Base-by-base conservation (phyloP, 2,888 invertebrate genomes). In the Agriotes lineatus region DNA sequence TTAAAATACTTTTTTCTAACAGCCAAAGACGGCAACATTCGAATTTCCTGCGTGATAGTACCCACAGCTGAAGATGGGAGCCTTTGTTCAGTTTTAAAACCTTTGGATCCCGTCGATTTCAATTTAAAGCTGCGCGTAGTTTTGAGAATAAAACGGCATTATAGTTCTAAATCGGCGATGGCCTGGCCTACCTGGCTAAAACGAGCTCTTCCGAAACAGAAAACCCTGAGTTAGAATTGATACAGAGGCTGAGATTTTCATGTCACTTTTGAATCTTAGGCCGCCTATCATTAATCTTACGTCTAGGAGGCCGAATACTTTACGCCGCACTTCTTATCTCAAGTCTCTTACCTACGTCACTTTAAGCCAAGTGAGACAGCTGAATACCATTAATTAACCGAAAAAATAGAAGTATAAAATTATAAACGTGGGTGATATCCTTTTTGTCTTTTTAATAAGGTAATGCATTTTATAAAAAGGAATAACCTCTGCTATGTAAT, bases 201-300 rank as follows among this genome's bases (percentile, higher is more conserved):
- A 77, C 74, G 72, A 70, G 73, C 76, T 76, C 77, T 78, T 80
- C 78, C 80, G 79, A 77, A 80, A 82, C 82, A 82, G 71, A 71
- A 82, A 82, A 82, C 82, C 77, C 42, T 75, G 76, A 79, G 82
- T 81, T 80, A 80, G 80, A 81, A 78, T 79, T 79, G 79, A 79
- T 79, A 81, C 81, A 81, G 79, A 81, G 82, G 80, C 82, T 78
- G 82, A 84, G 84, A 85, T 84, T 85, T 85, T 83, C 84, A 79
- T 84, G 85, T 85, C 84, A 84, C 84, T 84, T 84, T 84, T 83
- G 83, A 84, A 84, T 83, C 83, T 82, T 82, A 80, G 82, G 79
- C 78, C 81, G 77, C 78, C 80, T 78, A 84, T 84, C 85, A 85
- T 85, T 84, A 85, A 85, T 85, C 85, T 83, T 52, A 71, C 39